Evolutionary conservation across 2,113 vertebrate species (phyloP), one percentile per base, ranked within the genome.

Genomic region (Rhinichthys klamathensis): DNA sequence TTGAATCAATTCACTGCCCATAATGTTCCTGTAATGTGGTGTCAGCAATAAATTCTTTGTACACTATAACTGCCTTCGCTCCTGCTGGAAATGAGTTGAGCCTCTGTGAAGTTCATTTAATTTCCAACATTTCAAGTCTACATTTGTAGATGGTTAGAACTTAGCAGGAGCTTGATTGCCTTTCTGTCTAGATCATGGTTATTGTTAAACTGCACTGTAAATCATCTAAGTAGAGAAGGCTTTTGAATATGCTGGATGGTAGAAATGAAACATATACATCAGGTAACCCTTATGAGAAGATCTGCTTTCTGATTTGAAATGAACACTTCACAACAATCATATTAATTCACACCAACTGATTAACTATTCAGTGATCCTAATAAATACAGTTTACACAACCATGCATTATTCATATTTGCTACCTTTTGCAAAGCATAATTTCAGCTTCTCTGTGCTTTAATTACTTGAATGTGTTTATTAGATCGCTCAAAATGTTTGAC

Each of bases 311-410:
- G 13, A 80, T 75, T 87, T 75, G 32, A 76, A 13, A 80, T 9
- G 30, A 30, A 23, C 63, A 75, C 80, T 75, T 56, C 44, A 63
- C 38, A 90, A 74, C 86, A 90, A 90, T 87, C 87, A 84, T 72
- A 93, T 87, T 38, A 80, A 87, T 70, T 84, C 82, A 84, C 74
- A 87, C 51, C 82, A 86, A 86, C 63, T 76, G 80, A 88, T 89
- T 91, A 73, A 86, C 88, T 85, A 91, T 89, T 90, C 8, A 87
- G 88, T 86, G 84, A 74, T 85, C 84, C 83, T 88, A 90, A 90
- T 90, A 84, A 78, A 85, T 70, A 74, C 82, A 77, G 77, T 83
- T 90, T 89, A 91, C 86, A 90, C 85, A 86, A 86, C 80, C 77
- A 90, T 87, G 74, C 90, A 91, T 89, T 82, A 80, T 79, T 80